Percentiles rank a stretch among this genome's conserved stretches.
phyloP scores from a whole-genome alignment of 2,797 vertebrate species.

The Sebastes itinus region DNA sequence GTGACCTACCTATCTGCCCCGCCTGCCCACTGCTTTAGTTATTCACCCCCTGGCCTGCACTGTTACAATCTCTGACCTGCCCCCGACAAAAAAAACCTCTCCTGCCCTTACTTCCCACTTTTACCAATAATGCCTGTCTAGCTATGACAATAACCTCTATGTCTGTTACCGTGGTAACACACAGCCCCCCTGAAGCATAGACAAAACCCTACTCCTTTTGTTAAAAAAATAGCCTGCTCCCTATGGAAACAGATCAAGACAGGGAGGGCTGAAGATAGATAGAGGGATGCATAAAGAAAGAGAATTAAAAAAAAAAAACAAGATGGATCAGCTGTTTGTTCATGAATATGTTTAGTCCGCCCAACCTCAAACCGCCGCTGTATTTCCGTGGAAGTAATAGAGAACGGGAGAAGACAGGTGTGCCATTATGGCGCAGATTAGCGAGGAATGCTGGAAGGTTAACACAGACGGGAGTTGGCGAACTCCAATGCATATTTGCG shows the following conservation, averaged over 20 bases:
- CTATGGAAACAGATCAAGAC: constrained; percentile 29
- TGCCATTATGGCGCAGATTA: constrained; percentile 75
- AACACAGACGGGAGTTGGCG: constrained; percentile 36
- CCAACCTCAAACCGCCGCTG: neutral
- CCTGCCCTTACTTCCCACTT: constrained; percentile 31
- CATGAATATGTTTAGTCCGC: constrained; percentile 51
- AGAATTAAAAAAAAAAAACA: constrained; percentile 18
- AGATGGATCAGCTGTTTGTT: constrained; percentile 48
- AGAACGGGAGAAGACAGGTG: constrained; percentile 74
- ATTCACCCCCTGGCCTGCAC: constrained; percentile 68
- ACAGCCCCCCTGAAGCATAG: constrained; percentile 12
- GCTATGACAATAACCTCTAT: constrained; percentile 71
- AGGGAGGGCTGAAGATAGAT: constrained; percentile 16
- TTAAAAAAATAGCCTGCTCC: constrained; percentile 26
- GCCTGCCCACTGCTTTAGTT: constrained; percentile 66
- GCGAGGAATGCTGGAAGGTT: constrained; percentile 68
- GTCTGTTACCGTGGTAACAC: constrained; percentile 73
- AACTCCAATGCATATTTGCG: constrained; percentile 37
- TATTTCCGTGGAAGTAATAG: constrained; percentile 43
- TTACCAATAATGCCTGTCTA: constrained; percentile 64
- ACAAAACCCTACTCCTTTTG: constrained; percentile 13
- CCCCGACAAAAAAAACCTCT: constrained; percentile 23
- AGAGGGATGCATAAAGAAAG: constrained; percentile 18
- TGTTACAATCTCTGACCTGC: constrained; percentile 59
- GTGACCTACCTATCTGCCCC: constrained; percentile 62